Evolutionary conservation across 2,888 invertebrate species (phyloP).

Genomic region (Coenonympha arcania): DNA sequence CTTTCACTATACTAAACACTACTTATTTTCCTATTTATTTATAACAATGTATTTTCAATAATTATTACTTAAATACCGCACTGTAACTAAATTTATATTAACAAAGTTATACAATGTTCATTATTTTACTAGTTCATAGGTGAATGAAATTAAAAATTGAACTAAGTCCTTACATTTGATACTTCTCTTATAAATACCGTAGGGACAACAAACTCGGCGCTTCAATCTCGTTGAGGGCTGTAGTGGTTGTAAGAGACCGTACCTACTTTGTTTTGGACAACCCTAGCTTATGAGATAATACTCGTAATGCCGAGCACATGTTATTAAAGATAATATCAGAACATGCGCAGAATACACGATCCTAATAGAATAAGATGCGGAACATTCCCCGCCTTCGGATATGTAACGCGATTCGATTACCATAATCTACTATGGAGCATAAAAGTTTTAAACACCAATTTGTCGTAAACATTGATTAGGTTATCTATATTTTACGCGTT

Average conservation of each 20-base stretch:
- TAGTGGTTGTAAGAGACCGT: constrained; percentile 5
- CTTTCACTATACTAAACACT: no score
- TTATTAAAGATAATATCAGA: constrained; percentile 47
- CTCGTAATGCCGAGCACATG: constrained; percentile 33
- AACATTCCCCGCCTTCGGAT: constrained; percentile 26
- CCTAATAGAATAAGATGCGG: constrained; percentile 50
- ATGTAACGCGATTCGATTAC: constrained; percentile 24
- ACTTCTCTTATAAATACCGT: no score
- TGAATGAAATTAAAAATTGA: no score
- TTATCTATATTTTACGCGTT: no score
- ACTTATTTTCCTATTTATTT: no score
- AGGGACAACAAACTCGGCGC: background rate
- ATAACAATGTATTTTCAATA: no score
- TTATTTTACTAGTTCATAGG: no score
- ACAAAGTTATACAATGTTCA: no score
- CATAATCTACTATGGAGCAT: background rate
- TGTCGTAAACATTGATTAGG: background rate
- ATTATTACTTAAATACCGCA: no score
- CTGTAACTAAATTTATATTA: no score
- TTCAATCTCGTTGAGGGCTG: no score
- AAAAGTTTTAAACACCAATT: background rate
- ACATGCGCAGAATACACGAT: constrained; percentile 42
- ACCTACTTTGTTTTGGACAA: constrained; percentile 6
- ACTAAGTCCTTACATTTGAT: no score
- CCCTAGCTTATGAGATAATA: constrained; percentile 29